phyloP scores from a whole-genome alignment of 1,140 invertebrate species.

The Octopus bimaculoides region DNA sequence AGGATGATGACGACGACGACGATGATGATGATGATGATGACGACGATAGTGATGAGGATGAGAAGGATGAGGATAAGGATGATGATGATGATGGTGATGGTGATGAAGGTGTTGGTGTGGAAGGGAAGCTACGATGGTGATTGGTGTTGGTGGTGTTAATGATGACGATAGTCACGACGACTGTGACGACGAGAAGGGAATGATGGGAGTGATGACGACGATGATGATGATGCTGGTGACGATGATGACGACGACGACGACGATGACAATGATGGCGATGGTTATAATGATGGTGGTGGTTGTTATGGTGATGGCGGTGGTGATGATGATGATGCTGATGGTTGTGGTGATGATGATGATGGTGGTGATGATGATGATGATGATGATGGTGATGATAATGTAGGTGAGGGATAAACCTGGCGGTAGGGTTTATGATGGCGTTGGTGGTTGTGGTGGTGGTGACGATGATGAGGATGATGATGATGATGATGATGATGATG shows the following conservation, averaged over 20 bases:
- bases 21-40: constrained; percentile 17
- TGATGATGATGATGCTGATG: no score
- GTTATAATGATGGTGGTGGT: no score
- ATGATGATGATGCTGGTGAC: neutral
- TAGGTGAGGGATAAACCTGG: constrained; percentile 3
- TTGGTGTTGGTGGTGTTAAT: neutral
- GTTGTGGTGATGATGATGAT: neutral
- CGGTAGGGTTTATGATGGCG: neutral
- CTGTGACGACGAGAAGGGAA: neutral
- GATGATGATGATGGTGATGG: constrained; percentile 10
- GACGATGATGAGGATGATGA: constrained; percentile 12
- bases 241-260: constrained; percentile 16
- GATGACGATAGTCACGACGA: neutral
- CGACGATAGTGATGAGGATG: constrained; percentile 19
- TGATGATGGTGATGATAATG: neutral
- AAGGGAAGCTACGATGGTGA: neutral
- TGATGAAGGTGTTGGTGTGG: no score
- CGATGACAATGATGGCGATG: neutral
- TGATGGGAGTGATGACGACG: neutral
- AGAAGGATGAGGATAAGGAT: constrained; percentile 16
- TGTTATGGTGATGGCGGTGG: no score
- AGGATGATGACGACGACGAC: constrained; percentile 13
- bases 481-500: constrained; percentile 19
- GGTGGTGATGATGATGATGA: constrained; percentile 14
- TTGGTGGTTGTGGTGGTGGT: neutral